Conservation (phyloP, 2,797 vertebrate genomes). For the Chrysocyon brachyurus region DNA sequence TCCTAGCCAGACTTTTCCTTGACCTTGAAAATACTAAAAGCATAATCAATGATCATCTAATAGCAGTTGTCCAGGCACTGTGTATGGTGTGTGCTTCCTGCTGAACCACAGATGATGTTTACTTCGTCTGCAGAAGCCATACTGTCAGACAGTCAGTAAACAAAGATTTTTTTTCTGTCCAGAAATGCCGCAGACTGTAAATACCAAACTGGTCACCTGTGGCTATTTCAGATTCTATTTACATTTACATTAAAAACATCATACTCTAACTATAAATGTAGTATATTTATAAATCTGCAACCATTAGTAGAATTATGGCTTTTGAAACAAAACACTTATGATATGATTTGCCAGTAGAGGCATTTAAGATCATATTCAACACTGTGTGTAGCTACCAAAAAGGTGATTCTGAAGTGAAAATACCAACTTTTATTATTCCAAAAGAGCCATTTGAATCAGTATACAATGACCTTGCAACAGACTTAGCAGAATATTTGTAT, state of each 20-base stretch:
- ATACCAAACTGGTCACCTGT: background rate
- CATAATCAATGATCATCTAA: constrained; percentile 57
- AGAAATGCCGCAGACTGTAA: constrained; percentile 39
- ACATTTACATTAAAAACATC: background rate
- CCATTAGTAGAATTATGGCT: background rate
- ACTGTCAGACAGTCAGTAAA: constrained; percentile 35
- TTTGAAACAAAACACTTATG: background rate
- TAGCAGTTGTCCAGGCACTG: background rate
- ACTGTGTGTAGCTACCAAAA: background rate
- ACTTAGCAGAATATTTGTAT: constrained; percentile 8
- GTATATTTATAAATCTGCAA: constrained; percentile 8
- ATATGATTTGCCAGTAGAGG: background rate
- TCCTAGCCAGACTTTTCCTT: constrained; percentile 69
- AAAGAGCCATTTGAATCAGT: constrained; percentile 26
- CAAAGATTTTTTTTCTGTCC: background rate
- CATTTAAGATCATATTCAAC: background rate
- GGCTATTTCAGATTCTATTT: constrained; percentile 41
- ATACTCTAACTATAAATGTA: background rate
- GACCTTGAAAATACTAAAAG: constrained; percentile 79
- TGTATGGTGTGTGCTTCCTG: background rate
- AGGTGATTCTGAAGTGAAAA: constrained; percentile 65
- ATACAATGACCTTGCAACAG: background rate
- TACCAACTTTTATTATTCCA: constrained; percentile 1
- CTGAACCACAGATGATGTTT: constrained; percentile 52
- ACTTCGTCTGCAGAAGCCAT: constrained; percentile 48